phyloP scores from a whole-genome alignment of 1,140 invertebrate species.

The Mya arenaria region DNA sequence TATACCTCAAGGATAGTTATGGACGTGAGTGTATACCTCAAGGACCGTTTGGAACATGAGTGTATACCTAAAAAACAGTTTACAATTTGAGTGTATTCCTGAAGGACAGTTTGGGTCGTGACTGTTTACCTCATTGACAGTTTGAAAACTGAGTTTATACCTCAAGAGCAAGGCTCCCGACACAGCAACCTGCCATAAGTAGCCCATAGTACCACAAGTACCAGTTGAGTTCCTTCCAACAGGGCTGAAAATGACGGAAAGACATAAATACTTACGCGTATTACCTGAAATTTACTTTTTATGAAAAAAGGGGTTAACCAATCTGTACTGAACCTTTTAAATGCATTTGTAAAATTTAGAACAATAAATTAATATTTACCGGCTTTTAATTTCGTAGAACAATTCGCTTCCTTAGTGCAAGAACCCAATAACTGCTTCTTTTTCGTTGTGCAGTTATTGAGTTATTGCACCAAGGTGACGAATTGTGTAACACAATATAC shows the following conservation, averaged over 20 bases:
- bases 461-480: neutral
- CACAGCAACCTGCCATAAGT: neutral
- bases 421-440: neutral
- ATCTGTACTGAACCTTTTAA: neutral
- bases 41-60: too few relatives aligned
- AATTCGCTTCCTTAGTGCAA: neutral
- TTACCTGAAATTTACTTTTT: neutral
- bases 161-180: neutral
- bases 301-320: neutral
- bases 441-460: neutral
- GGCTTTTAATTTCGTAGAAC: neutral
- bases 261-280: neutral
- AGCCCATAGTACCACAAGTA: conserved; percentile 1
- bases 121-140: too few relatives aligned
- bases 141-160: too few relatives aligned
- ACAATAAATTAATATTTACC: neutral
- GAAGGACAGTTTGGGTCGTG: too few relatives aligned
- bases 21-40: too few relatives aligned
- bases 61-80: too few relatives aligned
- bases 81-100: too few relatives aligned
- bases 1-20: too few relatives aligned
- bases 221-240: neutral
- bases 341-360: neutral
- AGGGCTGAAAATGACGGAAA: neutral
- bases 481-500: neutral